A percentile compares a stretch with the other conserved stretches of the same genome.
Conservation (phyloP, 2,113 vertebrate species). For the Ginglymostoma cirratum region DNA sequence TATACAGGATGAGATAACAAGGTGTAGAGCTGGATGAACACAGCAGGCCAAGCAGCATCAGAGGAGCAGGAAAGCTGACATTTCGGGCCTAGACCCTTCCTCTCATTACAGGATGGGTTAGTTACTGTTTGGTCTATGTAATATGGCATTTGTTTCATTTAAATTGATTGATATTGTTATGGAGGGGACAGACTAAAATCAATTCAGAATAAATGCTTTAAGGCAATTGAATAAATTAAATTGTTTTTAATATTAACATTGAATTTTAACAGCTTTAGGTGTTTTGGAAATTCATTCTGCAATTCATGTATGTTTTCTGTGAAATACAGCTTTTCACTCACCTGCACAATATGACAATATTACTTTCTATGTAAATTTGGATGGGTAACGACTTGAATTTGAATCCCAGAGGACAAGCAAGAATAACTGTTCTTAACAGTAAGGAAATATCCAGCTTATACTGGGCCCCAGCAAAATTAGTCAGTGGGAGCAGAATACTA, state of each 20-base stretch:
- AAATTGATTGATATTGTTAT: not conserved
- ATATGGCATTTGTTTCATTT: not conserved
- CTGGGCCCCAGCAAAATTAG: not conserved
- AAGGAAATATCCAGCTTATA: not conserved
- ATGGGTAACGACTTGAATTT: not conserved
- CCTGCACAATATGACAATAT: not conserved
- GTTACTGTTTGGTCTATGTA: not conserved
- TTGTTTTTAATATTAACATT: not conserved
- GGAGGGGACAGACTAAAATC: not conserved
- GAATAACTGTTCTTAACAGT: not conserved
- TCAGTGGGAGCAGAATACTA: not conserved
- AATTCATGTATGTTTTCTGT: not conserved
- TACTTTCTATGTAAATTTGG: not conserved
- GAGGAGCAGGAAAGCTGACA: no score
- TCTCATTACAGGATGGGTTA: not conserved
- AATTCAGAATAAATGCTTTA: not conserved
- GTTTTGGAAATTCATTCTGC: not conserved
- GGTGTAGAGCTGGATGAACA: no score
- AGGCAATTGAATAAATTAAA: not conserved
- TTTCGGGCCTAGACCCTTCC: no score
- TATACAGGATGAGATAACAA: no score
- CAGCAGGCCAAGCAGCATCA: no score
- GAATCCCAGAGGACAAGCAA: not conserved
- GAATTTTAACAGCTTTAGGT: not conserved
- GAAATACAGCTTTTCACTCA: not conserved